Evolutionary conservation across 2,113 vertebrate species (phyloP), one percentile per base, ranked within the genome.

Genomic region (Morphnarchus princeps): DNA sequence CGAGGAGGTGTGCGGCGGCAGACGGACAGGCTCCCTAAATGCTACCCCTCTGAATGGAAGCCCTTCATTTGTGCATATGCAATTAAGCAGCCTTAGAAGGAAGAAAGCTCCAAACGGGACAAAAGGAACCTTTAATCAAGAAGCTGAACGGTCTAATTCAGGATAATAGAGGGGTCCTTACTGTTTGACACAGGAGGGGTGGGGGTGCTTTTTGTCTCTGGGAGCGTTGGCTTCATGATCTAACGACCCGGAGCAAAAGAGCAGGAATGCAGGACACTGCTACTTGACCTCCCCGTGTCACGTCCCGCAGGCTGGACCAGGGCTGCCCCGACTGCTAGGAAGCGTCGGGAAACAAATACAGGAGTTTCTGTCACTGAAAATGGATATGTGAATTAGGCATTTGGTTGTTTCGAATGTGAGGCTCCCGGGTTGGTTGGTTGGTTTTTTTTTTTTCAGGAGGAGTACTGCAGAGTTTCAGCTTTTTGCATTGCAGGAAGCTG

Each of bases 11-110:
- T 95, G 97, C 59, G 94, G 97, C 95, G 94, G 98, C 98, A 99
- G 98, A 98, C 98, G 97, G 95, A 87, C 96, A 96, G 98, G 98
- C 98, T 98, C 98, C 98, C 97, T 92, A 98, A 98, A 98, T 98
- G 96, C 98, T 97, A 98, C 97, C 98, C 98, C 98, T 98, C 97
- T 98, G 92, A 98, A 98, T 98, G 98, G 98, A 98, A 98, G 96
- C 97, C 97, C 96, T 98, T 98, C 98, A 98, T 98, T 98, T 97
- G 97, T 97, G 87, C 94, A 97, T 97, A 93, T 97, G 94, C 98
- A 98, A 97, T 99, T 98, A 98, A 98, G 97, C 96, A 97, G 97
- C 94, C 97, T 97, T 97, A 96, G 98, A 98, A 97, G 95, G 86
- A 96, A 95, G 97, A 96, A 97, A 93, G 94, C 97, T 91, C 92